Evolutionary conservation across 1,140 invertebrate species (phyloP).

Genomic region (Coelopa frigida): DNA sequence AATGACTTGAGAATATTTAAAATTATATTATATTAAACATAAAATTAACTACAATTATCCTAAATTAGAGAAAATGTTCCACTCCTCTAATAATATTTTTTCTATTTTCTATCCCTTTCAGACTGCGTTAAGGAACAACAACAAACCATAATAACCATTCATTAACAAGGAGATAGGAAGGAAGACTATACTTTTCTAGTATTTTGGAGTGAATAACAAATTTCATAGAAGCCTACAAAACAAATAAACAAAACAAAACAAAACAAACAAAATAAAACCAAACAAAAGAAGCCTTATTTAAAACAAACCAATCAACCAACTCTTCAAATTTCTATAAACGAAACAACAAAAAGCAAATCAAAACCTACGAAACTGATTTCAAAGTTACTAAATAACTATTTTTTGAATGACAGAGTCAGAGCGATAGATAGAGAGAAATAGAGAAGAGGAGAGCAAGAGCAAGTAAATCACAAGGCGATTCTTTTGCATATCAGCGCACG

Average conservation of each 20-base stretch:
- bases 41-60: too few relatives aligned
- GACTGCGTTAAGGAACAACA: background rate
- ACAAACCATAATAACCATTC: background rate
- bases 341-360: background rate
- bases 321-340: too few relatives aligned
- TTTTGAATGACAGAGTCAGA: background rate
- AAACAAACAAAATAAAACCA: too few relatives aligned
- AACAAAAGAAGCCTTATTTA: too few relatives aligned
- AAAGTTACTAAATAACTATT: background rate
- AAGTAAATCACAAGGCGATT: background rate
- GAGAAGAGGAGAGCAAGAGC: background rate
- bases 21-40: too few relatives aligned
- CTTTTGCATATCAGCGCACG: too few relatives aligned
- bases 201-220: slow-evolving; percentile 8
- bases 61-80: too few relatives aligned
- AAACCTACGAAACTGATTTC: background rate
- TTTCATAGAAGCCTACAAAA: slow-evolving; percentile 1
- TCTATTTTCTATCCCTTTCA: background rate
- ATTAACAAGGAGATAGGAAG: background rate
- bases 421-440: background rate
- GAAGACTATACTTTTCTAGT: slow-evolving; percentile 2
- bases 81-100: too few relatives aligned
- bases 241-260: background rate
- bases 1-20: too few relatives aligned
- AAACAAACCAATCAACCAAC: too few relatives aligned